phyloP scores from a whole-genome alignment of 1,140 invertebrate genomes.

The Musca vetustissima region DNA sequence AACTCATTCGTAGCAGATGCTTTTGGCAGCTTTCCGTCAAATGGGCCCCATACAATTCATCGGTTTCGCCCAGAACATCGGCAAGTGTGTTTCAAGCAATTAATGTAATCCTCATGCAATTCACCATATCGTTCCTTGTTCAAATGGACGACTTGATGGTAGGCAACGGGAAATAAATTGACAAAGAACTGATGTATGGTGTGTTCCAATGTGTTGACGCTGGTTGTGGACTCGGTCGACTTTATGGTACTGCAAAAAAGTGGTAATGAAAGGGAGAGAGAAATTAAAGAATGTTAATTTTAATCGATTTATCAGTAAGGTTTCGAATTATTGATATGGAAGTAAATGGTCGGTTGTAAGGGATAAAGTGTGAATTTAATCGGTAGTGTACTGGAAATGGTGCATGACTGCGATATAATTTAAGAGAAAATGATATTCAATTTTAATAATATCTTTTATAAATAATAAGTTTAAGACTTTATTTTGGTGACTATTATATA shows the following conservation, averaged over 20 bases:
- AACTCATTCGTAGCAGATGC: slow-evolving; percentile 74
- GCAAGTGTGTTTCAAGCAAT: slow-evolving; percentile 72
- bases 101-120: slow-evolving; percentile 74
- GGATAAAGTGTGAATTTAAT: too few relatives aligned
- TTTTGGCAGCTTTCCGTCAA: slow-evolving; percentile 65
- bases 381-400: too few relatives aligned
- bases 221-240: neutral
- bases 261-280: too few relatives aligned
- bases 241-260: slow-evolving; percentile 35
- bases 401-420: too few relatives aligned
- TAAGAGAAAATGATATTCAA: too few relatives aligned
- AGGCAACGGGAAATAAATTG: slow-evolving; percentile 80
- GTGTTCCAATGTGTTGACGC: slow-evolving; percentile 54
- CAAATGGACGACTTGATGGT: slow-evolving; percentile 68
- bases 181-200: slow-evolving; percentile 77
- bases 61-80: slow-evolving; percentile 72
- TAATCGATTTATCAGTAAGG: slow-evolving; percentile 16
- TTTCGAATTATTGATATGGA: too few relatives aligned
- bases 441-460: too few relatives aligned
- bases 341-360: too few relatives aligned
- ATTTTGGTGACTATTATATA: too few relatives aligned
- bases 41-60: slow-evolving; percentile 60
- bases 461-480: too few relatives aligned
- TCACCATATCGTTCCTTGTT: slow-evolving; percentile 56
- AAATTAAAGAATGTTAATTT: neutral